Percentiles rank a stretch among this genome's conserved stretches.
Conservation (phyloP, 2,888 invertebrate genomes). For the Helleia helle region DNA sequence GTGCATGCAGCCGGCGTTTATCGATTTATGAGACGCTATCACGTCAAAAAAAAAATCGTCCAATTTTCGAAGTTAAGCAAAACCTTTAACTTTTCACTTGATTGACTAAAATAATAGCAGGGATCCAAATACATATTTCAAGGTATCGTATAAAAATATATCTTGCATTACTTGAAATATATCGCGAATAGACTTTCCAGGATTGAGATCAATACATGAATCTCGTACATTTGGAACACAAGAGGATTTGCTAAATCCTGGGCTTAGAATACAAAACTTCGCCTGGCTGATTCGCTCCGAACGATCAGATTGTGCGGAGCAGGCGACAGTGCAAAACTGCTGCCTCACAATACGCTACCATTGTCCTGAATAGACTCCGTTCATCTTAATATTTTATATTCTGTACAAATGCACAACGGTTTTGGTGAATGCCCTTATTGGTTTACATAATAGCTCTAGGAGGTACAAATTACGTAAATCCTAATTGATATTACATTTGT, state of each 20-base stretch:
- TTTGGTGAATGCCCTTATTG: not conserved
- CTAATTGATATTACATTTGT: no score
- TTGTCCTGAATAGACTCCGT: not conserved
- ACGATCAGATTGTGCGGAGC: slow-evolving; percentile 32
- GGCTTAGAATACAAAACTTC: slow-evolving; percentile 44
- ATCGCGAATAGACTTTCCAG: slow-evolving; percentile 3
- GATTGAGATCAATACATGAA: slow-evolving; percentile 19
- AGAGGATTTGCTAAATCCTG: slow-evolving; percentile 37
- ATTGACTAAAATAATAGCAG: no score
- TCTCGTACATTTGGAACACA: slow-evolving; percentile 17
- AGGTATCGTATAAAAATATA: slow-evolving; percentile 6
- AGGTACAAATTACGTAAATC: no score
- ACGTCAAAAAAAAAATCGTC: no score
- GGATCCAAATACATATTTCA: not conserved
- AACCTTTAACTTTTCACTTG: no score
- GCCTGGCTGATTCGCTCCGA: slow-evolving; percentile 38
- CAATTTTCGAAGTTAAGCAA: no score
- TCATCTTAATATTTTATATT: not conserved
- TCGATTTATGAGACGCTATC: no score
- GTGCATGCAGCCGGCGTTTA: no score
- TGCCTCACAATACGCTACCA: slow-evolving; percentile 12
- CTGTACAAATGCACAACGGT: not conserved
- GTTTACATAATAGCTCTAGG: no score
- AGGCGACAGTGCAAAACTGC: slow-evolving; percentile 31
- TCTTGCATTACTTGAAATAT: slow-evolving; percentile 14